phyloP scores from a whole-genome alignment of 2,797 vertebrate species.

The Melanotaenia parkinsoni region DNA sequence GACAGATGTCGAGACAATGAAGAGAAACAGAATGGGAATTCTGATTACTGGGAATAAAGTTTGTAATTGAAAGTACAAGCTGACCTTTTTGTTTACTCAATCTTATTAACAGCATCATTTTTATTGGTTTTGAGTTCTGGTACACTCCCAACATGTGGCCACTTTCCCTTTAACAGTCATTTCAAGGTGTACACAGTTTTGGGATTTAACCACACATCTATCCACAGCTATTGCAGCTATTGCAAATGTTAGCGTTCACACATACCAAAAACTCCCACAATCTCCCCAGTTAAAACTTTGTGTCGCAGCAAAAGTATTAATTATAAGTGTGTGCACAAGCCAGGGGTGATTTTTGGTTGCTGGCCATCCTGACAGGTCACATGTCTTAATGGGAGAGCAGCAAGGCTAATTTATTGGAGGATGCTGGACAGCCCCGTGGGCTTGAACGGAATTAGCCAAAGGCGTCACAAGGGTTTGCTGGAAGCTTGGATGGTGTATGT shows the following conservation, averaged over 20 bases:
- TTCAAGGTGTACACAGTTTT: slow-evolving; percentile 11
- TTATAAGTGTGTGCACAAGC: slow-evolving; percentile 43
- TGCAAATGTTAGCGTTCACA: slow-evolving; percentile 5
- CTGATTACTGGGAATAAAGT: slow-evolving; percentile 41
- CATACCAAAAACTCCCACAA: slow-evolving; percentile 5
- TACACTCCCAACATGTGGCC: background rate
- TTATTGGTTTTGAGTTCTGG: slow-evolving; percentile 1
- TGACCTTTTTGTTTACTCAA: slow-evolving; percentile 29
- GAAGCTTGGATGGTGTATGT: slow-evolving; percentile 48
- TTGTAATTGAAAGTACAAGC: slow-evolving; percentile 38
- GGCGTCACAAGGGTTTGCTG: slow-evolving; percentile 71
- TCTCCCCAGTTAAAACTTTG: slow-evolving; percentile 23
- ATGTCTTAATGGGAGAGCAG: slow-evolving; percentile 56
- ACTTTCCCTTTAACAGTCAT: slow-evolving; percentile 1
- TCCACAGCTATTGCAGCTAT: background rate
- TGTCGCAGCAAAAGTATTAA: slow-evolving; percentile 38
- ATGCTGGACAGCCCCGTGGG: slow-evolving; percentile 64
- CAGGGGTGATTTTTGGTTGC: slow-evolving; percentile 37
- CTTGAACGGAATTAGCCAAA: slow-evolving; percentile 76
- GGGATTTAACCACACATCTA: slow-evolving; percentile 2
- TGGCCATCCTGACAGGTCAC: slow-evolving; percentile 58
- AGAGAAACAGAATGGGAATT: slow-evolving; percentile 14
- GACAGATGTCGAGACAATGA: slow-evolving; percentile 46
- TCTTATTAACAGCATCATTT: slow-evolving; percentile 37
- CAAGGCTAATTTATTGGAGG: slow-evolving; percentile 77